Evolutionary conservation across 1,140 invertebrate species (phyloP), one percentile per base, ranked within the genome.

Genomic region (Listronotus bonariensis): DNA sequence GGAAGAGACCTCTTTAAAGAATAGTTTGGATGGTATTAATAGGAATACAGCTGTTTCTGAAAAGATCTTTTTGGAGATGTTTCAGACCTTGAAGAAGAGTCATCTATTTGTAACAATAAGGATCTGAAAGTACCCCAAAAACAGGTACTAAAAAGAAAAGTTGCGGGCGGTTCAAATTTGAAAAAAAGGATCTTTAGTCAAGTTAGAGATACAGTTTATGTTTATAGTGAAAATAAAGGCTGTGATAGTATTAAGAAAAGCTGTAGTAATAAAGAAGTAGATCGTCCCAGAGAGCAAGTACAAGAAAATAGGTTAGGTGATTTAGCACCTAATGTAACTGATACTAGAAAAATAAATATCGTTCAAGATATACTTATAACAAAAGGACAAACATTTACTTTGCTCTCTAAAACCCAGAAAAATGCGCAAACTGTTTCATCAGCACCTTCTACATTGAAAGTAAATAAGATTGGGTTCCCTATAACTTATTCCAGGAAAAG

Each of bases 321-420:
- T 36, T 36, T 12, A 36, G 8, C 11, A 36, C 2, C 34, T 36
- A 36, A 36, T 3, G 11, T 1, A 10, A 36, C 6, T n/a, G n/a
- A 14, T n/a, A 1, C 9, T 26, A 38, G 14, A 57, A 62, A 53
- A 62, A 62, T 62, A 11, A 52, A 62, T 32, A 46, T 62, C 17
- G 38, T 62, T 8, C 59, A 62, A 46, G 42, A 62, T 45, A 53
- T 62, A 14, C 32, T 62, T 12, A 62, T 62, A 17, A n/a, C 36
- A 9, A 45, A 53, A 10, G 34, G 38, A 10, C 17, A 62, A 34
- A n/a, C 46, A 3, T 36, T 62, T 32, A 34, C 53, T 38, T 10
- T 52, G 40, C 4, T 53, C n/a, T 9, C 57, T 17, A 38, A 38
- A 15, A 15, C 3, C 8, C 5, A 7, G 17, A 6, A 15, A 10